Evolutionary conservation across 2,113 vertebrate genomes (phyloP).

Genomic region (Heterocephalus glaber): DNA sequence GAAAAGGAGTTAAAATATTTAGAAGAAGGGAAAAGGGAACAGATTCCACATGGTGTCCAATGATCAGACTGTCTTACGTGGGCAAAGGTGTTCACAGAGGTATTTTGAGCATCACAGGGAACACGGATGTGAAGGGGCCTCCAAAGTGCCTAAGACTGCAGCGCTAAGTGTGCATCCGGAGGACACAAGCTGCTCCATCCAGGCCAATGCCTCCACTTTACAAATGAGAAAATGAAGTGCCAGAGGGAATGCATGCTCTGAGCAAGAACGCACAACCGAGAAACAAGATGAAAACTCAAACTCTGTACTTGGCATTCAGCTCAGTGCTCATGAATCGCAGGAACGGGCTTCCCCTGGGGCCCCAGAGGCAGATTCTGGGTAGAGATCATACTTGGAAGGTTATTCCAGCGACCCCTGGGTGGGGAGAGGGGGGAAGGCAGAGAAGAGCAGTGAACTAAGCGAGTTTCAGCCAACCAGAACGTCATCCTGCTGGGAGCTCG

Average conservation of each 20-base stretch:
- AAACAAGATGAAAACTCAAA: background rate
- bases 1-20: slow-evolving; percentile 9
- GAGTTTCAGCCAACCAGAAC: background rate
- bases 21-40: background rate
- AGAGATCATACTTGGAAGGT: background rate
- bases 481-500: background rate
- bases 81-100: background rate
- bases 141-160: background rate
- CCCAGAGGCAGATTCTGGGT: background rate
- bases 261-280: background rate
- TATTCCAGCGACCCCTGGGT: background rate
- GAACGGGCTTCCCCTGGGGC: background rate
- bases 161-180: background rate
- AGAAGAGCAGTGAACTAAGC: background rate
- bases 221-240: background rate
- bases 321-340: background rate
- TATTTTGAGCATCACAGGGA: background rate
- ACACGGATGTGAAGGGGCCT: background rate
- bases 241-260: background rate
- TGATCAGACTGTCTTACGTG: background rate
- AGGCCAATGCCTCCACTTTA: background rate
- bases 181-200: background rate
- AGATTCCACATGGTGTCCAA: background rate
- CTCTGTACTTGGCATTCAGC: background rate
- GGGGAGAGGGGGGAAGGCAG: background rate